Evolutionary conservation across 2,113 vertebrate genomes (phyloP), one percentile per base, ranked within the genome.

Genomic region (Chloroceryle aenea): DNA sequence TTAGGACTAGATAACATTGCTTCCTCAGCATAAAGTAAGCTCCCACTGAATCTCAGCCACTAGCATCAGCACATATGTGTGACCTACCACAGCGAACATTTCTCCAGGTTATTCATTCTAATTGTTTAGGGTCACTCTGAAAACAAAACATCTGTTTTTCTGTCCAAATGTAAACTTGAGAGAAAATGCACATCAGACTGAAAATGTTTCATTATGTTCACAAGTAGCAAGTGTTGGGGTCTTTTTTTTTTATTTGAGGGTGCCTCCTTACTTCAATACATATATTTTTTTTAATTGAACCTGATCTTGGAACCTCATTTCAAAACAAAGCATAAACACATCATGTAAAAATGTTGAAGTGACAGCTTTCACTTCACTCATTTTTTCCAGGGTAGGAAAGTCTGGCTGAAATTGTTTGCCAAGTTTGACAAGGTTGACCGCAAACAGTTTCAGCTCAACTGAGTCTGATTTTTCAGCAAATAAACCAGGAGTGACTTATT

Each of bases 391-490:
- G 47, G 64, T 62, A 14, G 58, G 36, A 90, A 94, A 68, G 27
- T 19, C 42, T 27, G 52, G 72, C 61, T 0, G 0, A 77, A 95
- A 90, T 14, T 25, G 20, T 63, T 91, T 79, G 78, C 84, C 88
- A 74, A 64, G 62, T 69, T 89, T 91, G 87, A 73, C 53, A 59
- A 74, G 84, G 90, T 36, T 73, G 78, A 87, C 72, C 50, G 52
- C 68, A 89, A 94, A 88, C 38, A 87, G 32, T 52, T 75, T 72
- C 73, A 85, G 84, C 5, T 75, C 52, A 91, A 78, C 47, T 3
- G 22, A 77, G 64, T 25, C 47, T 56, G 77, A 67, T 81, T 95
- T 90, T 69, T 92, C 91, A 68, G 56, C 73, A 96, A 95, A 85
- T 63, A 92, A 86, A 90, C 52, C 19, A 43, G 8, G 29, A 88